Evolutionary conservation across 2,888 invertebrate species (phyloP), one percentile per base, ranked within the genome.

Genomic region (Tridacna crocea): DNA sequence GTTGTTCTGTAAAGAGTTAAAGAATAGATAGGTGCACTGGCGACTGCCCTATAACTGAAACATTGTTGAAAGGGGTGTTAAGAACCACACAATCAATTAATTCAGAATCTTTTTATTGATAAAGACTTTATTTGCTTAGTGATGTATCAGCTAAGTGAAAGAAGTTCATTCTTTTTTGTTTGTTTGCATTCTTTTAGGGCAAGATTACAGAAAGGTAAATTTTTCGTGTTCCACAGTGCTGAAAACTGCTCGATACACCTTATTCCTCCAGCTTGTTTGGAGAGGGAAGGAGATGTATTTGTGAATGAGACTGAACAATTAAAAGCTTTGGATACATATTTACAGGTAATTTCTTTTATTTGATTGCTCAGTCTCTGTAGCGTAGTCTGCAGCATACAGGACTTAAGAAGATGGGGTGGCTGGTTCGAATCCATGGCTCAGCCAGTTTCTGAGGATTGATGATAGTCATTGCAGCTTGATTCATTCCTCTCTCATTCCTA

Each of bases 171-270:
- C n/a, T 36, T 36, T 36, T 36, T 36, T 36, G 2, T 36, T 36
- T 36, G 2, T 36, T 36, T 36, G 36, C 36, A 36, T 36, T 36
- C 36, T 8, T 36, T 68, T n/a, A 92, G 92, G 76, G 90, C 88
- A 19, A 82, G 92, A n/a, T 81, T 92, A 72, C 86, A 88, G 77
- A 91, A 91, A 68, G 91, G 90, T 17, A 83, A 88, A 76, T 92
- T 89, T 79, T 92, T 92, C 83, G 88, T 92, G 61, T 91, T 90
- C 70, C 91, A 92, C 79, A 92, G 90, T 87, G 88, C 89, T 12
- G 85, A 89, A 48, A 88, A 87, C 51, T 87, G 90, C 60, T 87
- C 90, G 17, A 88, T 92, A 58, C 90, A 91, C 65, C 77, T 92
- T 72, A 87, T 92, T 27, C 92, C 92, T 51, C 83, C 89, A 17